Evolutionary conservation across 2,113 vertebrate genomes (phyloP).

Genomic region (Ciconia boyciana): DNA sequence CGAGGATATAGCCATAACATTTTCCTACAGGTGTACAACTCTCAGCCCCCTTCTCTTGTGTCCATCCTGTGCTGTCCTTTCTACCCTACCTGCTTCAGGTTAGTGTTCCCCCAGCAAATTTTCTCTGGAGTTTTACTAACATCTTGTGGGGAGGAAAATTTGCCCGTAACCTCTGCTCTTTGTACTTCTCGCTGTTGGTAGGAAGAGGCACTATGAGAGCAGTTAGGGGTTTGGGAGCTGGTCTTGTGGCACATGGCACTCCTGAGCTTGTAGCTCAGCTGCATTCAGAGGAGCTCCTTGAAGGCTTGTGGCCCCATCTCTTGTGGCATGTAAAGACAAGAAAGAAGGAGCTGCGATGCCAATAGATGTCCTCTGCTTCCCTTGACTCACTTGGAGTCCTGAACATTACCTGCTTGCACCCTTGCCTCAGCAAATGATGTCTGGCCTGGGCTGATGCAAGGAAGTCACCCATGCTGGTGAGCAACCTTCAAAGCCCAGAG

Average conservation of each 20-base stretch:
- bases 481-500: not conserved
- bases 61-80: not conserved
- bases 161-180: not conserved
- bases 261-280: not conserved
- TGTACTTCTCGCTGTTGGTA: fast-evolving
- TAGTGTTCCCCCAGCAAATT: not conserved
- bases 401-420: not conserved
- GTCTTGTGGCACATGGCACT: not conserved
- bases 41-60: not conserved
- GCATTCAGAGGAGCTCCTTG: not conserved
- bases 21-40: not conserved
- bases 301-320: not conserved
- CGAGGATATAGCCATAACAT: fast-evolving
- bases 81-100: not conserved
- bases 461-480: not conserved
- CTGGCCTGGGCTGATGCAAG: not conserved
- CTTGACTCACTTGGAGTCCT: not conserved
- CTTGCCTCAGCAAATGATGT: not conserved
- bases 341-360: not conserved
- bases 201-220: fast-evolving
- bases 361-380: not conserved
- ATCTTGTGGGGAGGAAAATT: not conserved
- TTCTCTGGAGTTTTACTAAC: not conserved
- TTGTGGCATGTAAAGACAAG: not conserved
- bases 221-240: not conserved